Evolutionary conservation across 2,888 invertebrate genomes (phyloP).

Genomic region (Phaonia tiefii): DNA sequence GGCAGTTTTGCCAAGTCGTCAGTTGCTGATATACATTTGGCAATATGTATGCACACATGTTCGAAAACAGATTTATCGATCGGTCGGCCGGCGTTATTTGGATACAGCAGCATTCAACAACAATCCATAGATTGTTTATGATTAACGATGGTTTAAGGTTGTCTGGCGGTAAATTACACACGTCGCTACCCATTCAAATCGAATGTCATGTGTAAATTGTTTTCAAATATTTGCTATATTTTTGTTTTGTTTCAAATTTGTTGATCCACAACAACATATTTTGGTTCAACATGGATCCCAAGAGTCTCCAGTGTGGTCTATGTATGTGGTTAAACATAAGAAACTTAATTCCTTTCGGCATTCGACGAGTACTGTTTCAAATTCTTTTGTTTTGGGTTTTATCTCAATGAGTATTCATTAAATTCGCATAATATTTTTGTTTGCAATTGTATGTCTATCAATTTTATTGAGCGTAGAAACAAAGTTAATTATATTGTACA

Average conservation of each 20-base stretch:
- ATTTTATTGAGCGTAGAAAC: slow-evolving; percentile 21
- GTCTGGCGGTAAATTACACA: background rate
- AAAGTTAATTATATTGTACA: slow-evolving; percentile 49
- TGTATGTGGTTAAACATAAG: background rate
- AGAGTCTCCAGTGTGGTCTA: too few relatives aligned
- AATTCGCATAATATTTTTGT: slow-evolving; percentile 31
- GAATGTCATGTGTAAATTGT: slow-evolving; percentile 30
- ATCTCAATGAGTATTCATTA: slow-evolving; percentile 46
- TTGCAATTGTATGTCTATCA: slow-evolving; percentile 43
- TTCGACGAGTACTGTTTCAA: background rate
- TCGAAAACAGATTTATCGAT: background rate
- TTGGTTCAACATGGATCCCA: background rate
- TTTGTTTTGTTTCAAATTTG: background rate
- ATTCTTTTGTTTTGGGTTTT: slow-evolving; percentile 1
- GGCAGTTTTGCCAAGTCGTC: slow-evolving; percentile 49
- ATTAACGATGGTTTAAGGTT: slow-evolving; percentile 26
- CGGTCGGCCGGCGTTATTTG: background rate
- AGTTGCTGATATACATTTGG: slow-evolving; percentile 15
- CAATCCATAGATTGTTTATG: slow-evolving; percentile 4
- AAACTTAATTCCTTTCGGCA: slow-evolving; percentile 21
- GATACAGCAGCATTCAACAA: background rate
- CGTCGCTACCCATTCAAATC: slow-evolving; percentile 32
- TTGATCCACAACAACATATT: slow-evolving; percentile 5
- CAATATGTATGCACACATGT: background rate
- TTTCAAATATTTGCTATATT: slow-evolving; percentile 9